These are phyloP conservation scores for Anarhynchus alexandrinus DNA, from an alignment of 2,113 vertebrate genomes.

Conservation along the genomic window DNA sequence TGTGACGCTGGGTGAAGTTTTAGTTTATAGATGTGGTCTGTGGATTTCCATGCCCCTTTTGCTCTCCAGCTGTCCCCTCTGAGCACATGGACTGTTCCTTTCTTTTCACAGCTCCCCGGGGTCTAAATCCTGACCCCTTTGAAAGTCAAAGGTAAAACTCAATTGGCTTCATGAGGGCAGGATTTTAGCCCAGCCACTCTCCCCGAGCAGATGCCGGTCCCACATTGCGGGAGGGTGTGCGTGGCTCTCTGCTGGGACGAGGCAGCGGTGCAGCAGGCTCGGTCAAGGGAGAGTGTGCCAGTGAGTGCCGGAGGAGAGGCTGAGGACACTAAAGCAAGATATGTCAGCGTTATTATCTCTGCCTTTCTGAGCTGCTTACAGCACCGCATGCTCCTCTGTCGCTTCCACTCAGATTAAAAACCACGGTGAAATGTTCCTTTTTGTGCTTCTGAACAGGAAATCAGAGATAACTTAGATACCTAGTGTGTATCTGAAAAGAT, in stretches of 20 bases:
- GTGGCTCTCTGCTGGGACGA: not conserved
- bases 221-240: accelerated
- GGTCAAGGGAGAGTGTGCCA: not conserved
- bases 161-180: not conserved
- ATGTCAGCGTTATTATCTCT: not conserved
- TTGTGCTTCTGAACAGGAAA: constrained; percentile 20
- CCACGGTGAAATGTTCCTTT: not conserved
- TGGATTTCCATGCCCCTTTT: not conserved
- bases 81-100: not conserved
- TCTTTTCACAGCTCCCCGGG: not conserved
- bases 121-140: not conserved
- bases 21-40: not conserved
- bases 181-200: not conserved
- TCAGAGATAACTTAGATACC: not conserved
- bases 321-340: not conserved
- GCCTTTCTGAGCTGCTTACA: not conserved
- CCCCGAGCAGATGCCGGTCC: not conserved
- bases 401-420: constrained; percentile 13
- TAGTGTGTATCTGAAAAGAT: constrained; percentile 12
- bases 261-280: not conserved
- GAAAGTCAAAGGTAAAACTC: not conserved
- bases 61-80: not conserved
- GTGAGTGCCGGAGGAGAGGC: not conserved
- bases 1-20: not conserved
- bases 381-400: not conserved